These are phyloP conservation scores for Hippoglossus stenolepis DNA, from an alignment of 2,113 vertebrate species.

Conservation along the genomic window DNA sequence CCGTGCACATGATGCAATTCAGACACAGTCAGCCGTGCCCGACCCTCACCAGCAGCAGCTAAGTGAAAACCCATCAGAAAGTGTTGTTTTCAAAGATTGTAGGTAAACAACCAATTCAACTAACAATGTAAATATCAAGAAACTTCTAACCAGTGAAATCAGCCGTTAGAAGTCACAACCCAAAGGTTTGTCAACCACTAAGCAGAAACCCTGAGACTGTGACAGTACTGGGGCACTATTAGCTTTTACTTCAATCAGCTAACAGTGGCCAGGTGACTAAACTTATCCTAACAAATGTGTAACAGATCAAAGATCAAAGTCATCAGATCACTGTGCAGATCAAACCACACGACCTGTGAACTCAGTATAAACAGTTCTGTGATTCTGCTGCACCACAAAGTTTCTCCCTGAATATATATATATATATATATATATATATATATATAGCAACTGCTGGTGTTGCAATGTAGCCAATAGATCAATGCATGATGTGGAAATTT, in stretches of 20 bases:
- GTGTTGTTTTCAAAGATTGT: not conserved
- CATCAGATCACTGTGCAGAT: too few relatives aligned
- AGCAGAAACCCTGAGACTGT: not conserved
- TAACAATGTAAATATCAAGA: not conserved
- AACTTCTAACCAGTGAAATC: not conserved
- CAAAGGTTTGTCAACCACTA: slow-evolving; percentile 15
- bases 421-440: not conserved
- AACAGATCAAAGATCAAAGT: not conserved
- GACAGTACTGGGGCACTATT: not conserved
- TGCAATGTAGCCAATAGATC: slow-evolving; percentile 13
- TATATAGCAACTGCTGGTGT: not conserved
- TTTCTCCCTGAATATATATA: not conserved
- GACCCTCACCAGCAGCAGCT: slow-evolving; percentile 38
- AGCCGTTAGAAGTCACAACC: slow-evolving; percentile 2
- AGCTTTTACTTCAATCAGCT: not conserved
- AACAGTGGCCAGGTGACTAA: not conserved
- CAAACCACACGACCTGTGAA: too few relatives aligned
- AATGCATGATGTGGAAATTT: slow-evolving; percentile 46
- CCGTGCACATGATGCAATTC: slow-evolving; percentile 93
- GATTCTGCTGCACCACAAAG: not conserved
- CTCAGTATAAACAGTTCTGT: too few relatives aligned
- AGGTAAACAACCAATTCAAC: not conserved
- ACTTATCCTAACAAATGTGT: not conserved
- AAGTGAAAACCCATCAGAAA: slow-evolving; percentile 30
- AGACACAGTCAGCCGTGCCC: slow-evolving; percentile 92